Percentiles rank a stretch among this genome's conserved stretches.
phyloP scores from a whole-genome alignment of 2,113 vertebrate species.

The Athene cunicularia region DNA sequence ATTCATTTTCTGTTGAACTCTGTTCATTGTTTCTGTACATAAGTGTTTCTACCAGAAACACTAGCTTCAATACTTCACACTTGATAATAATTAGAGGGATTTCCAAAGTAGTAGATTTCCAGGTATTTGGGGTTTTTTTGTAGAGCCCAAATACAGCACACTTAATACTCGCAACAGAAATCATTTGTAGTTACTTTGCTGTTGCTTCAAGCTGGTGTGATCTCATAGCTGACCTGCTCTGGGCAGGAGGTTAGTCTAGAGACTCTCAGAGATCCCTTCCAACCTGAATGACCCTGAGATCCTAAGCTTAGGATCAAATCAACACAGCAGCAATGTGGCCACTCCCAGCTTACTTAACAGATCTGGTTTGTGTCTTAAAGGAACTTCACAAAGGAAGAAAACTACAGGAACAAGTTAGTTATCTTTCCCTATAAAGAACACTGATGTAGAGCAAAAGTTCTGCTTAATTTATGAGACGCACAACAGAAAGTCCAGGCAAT shows the following conservation, averaged over 20 bases:
- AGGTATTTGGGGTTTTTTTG: neutral
- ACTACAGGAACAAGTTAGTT: neutral
- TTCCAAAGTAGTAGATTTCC: neutral
- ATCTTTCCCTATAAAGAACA: neutral
- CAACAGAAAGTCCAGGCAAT: neutral
- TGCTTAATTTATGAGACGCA: neutral
- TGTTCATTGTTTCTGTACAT: neutral
- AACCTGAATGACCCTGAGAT: neutral
- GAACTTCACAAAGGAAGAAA: neutral
- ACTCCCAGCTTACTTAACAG: neutral
- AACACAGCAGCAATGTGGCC: neutral
- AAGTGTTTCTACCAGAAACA: neutral
- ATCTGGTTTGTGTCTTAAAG: neutral
- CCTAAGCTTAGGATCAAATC: neutral
- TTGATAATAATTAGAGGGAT: no score
- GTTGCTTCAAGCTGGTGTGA: neutral
- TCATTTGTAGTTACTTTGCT: neutral
- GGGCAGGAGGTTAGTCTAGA: neutral
- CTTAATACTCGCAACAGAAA: neutral
- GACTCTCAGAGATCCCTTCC: neutral
- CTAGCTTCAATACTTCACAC: neutral
- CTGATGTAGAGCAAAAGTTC: neutral
- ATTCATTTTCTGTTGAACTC: neutral
- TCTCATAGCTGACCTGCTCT: neutral
- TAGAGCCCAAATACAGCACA: neutral